Base-by-base conservation (phyloP, 2,888 invertebrate genomes). In the Colostygia pectinataria region DNA sequence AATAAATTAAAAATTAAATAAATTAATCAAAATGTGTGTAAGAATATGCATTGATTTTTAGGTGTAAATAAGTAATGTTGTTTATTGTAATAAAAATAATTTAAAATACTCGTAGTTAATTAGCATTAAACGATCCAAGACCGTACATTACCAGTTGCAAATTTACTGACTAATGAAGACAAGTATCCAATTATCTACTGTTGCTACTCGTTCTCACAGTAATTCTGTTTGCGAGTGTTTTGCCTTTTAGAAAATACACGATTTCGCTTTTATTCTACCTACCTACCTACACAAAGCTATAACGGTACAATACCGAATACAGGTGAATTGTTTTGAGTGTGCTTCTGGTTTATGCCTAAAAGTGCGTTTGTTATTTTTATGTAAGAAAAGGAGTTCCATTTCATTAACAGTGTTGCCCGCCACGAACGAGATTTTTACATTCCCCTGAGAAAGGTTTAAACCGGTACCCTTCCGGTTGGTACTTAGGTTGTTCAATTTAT, bases 201-300 rank as follows among this genome's bases (percentile, higher is more conserved):
- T 18, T 37, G 53, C 58, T 33, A 34, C 28, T 15, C 34, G 10
- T 58, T 66, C 65, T 61, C 64, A 68, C 63, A 61, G 43, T 59
- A 55, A 54, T 56, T 50, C 36, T 47, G 32, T 32, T 37, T 52
- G 41, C n/a, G 27, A 12, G 8, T 25, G 51, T 59, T 57, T 48
- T 29, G 43, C 37, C 28, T 66, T 60, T 61, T 55, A 42, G 45
- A 38, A 34, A 46, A 37, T 58, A 57, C 63, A 63, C 56, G 59
- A 47, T 64, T 63, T 64, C 27, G 59, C 62, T 60, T 65, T 63
- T 66, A 65, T 53, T 57, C 59, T 55, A 20, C 5, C 5, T 20
- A 20, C 2, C 2, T 15, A 15, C 4, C 15, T 3, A 58, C 34
- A 59, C 48, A 46, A 38, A 44, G 27, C 53, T 39, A 43, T 71